These are phyloP conservation scores for Helicoverpa armigera DNA, from an alignment of 1,140 invertebrate species.

Conservation along the genomic window DNA sequence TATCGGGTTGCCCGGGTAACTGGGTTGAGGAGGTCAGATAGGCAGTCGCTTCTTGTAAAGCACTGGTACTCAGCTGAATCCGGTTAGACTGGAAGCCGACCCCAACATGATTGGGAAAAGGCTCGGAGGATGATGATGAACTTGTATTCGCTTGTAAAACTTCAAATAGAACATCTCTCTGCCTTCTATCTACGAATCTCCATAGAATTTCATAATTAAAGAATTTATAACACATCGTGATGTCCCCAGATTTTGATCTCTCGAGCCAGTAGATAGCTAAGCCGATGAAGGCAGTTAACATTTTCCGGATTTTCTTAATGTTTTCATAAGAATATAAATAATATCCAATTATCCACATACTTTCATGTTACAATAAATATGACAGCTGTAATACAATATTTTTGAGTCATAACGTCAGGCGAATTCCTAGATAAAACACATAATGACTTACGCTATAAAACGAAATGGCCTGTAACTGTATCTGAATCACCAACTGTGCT, in stretches of 20 bases:
- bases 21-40: too few species aligned
- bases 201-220: conserved; percentile 9
- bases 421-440: conserved; percentile 38
- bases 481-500: conserved; percentile 40
- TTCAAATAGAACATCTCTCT: conserved; percentile 1
- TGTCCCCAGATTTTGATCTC: conserved; percentile 23
- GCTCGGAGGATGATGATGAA: too few species aligned
- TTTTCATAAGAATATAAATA: conserved; percentile 12
- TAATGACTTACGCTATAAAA: conserved; percentile 44
- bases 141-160: not conserved
- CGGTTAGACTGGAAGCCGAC: too few species aligned
- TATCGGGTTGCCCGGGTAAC: too few species aligned
- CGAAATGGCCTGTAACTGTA: conserved; percentile 46
- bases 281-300: conserved; percentile 4
- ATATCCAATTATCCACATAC: conserved; percentile 3
- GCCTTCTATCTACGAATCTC: not conserved
- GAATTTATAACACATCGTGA: not conserved
- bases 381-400: conserved; percentile 30
- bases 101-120: too few species aligned
- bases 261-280: not conserved
- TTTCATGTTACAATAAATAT: conserved; percentile 27
- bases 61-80: too few species aligned
- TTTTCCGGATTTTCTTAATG: conserved; percentile 16
- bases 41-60: too few species aligned
- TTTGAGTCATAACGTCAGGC: conserved; percentile 17